Conservation (phyloP, 2,113 vertebrate genomes). For the Xenopus borealis region DNA sequence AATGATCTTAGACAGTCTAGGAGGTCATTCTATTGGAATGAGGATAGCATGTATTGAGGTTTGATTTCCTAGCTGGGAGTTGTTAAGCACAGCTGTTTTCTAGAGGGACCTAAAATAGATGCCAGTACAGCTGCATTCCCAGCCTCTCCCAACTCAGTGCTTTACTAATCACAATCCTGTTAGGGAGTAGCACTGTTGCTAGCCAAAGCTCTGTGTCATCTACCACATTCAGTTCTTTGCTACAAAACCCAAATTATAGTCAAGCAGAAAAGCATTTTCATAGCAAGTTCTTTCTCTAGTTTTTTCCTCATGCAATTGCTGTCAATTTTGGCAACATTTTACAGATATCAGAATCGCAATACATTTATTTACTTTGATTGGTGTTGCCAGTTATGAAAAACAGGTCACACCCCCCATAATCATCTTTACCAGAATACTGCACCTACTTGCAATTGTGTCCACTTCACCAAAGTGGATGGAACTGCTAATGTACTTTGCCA, state of each 20-base stretch:
- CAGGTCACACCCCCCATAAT: too few relatives aligned
- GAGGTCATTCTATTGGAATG: conserved; percentile 21
- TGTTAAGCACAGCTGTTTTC: conserved; percentile 39
- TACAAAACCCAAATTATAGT: neutral
- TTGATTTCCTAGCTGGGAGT: conserved; percentile 36
- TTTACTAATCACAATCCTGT: conserved; percentile 11
- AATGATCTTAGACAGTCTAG: conserved; percentile 6
- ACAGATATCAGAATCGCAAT: too few relatives aligned
- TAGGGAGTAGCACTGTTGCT: neutral
- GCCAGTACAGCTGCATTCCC: conserved; percentile 12
- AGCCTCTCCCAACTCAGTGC: neutral
- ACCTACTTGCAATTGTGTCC: too few relatives aligned
- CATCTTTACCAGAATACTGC: too few relatives aligned
- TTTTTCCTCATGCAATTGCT: too few relatives aligned
- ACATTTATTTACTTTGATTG: too few relatives aligned
- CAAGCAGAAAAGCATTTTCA: too few relatives aligned
- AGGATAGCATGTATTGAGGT: conserved; percentile 24
- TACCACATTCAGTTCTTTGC: neutral
- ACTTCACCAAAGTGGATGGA: too few relatives aligned
- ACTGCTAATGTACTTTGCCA: too few relatives aligned
- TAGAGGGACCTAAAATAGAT: conserved; percentile 31
- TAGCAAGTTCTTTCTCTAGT: too few relatives aligned
- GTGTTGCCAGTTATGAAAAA: too few relatives aligned
- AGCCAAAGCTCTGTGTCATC: neutral
- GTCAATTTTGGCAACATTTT: too few relatives aligned